Evolutionary conservation across 2,888 invertebrate species (phyloP).

Genomic region (Lamellibrachia satsuma): DNA sequence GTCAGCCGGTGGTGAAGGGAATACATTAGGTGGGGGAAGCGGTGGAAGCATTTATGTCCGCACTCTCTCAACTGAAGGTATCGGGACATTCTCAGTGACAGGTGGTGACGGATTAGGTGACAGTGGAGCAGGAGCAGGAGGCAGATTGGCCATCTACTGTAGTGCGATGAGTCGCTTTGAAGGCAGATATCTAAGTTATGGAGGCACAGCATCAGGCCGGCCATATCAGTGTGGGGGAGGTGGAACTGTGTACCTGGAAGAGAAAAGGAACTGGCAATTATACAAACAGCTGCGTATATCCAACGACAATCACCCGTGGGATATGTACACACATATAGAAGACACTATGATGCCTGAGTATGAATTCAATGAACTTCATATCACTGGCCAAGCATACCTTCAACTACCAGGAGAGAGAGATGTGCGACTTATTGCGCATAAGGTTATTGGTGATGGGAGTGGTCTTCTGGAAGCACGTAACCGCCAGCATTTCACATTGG

Average conservation of each 20-base stretch:
- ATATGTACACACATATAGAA: slow-evolving; percentile 47
- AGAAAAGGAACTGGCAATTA: slow-evolving; percentile 39
- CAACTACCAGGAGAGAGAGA: slow-evolving; percentile 36
- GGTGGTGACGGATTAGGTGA: slow-evolving; percentile 44
- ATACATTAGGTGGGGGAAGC: slow-evolving; percentile 47
- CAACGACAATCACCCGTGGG: slow-evolving; percentile 44
- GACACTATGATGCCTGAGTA: slow-evolving; percentile 39
- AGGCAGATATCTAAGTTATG: slow-evolving; percentile 43
- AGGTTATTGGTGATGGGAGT: slow-evolving; percentile 46
- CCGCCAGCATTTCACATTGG: slow-evolving; percentile 42
- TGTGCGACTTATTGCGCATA: slow-evolving; percentile 39
- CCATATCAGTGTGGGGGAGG: slow-evolving; percentile 43
- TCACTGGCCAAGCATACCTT: slow-evolving; percentile 45
- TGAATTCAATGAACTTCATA: slow-evolving; percentile 50
- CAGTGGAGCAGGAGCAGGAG: slow-evolving; percentile 52
- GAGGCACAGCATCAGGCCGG: slow-evolving; percentile 39
- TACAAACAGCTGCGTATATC: slow-evolving; percentile 47
- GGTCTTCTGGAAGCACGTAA: slow-evolving; percentile 47
- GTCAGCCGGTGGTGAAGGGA: slow-evolving; percentile 43
- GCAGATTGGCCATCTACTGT: slow-evolving; percentile 46
- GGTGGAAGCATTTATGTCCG: slow-evolving; percentile 50
- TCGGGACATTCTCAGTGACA: slow-evolving; percentile 44
- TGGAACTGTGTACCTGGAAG: slow-evolving; percentile 50
- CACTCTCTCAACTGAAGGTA: slow-evolving; percentile 46
- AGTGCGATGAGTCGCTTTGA: slow-evolving; percentile 43